phyloP scores from a whole-genome alignment of 1,140 invertebrate genomes.

The Cydia strobilella region DNA sequence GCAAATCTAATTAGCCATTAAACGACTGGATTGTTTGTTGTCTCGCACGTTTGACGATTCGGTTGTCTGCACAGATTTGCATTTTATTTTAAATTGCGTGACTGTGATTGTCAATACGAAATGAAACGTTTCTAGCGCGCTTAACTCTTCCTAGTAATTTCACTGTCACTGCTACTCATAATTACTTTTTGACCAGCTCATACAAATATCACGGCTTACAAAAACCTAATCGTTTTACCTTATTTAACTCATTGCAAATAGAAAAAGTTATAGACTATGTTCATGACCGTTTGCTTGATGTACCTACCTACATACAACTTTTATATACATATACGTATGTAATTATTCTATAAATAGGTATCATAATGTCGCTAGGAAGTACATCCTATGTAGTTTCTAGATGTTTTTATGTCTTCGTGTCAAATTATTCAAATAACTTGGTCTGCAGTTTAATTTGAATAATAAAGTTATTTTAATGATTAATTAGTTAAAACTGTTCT shows the following conservation, averaged over 20 bases:
- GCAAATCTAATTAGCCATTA: constrained; percentile 26
- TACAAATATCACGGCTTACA: not conserved
- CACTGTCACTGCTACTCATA: not conserved
- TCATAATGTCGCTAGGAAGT: not conserved
- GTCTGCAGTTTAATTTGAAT: not conserved
- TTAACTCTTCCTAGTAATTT: not conserved
- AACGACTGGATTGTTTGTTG: constrained; percentile 19
- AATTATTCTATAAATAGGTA: no score
- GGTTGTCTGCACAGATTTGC: not conserved
- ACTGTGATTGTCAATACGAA: not conserved
- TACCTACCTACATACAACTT: not conserved
- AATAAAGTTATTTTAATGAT: constrained; percentile 1
- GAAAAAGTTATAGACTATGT: no score
- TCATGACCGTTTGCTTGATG: no score
- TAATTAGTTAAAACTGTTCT: constrained; percentile 7
- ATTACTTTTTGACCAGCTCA: not conserved
- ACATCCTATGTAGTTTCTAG: not conserved
- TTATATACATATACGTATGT: not conserved
- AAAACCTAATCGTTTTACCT: not conserved
- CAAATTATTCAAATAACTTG: constrained; percentile 16
- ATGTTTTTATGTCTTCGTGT: not conserved
- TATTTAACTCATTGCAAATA: no score
- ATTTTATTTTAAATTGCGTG: constrained; percentile 13
- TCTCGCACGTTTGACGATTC: constrained; percentile 12
- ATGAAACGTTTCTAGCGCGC: not conserved